These are phyloP conservation scores for Thymallus thymallus DNA, from an alignment of 2,113 vertebrate species.

Conservation along the genomic window DNA sequence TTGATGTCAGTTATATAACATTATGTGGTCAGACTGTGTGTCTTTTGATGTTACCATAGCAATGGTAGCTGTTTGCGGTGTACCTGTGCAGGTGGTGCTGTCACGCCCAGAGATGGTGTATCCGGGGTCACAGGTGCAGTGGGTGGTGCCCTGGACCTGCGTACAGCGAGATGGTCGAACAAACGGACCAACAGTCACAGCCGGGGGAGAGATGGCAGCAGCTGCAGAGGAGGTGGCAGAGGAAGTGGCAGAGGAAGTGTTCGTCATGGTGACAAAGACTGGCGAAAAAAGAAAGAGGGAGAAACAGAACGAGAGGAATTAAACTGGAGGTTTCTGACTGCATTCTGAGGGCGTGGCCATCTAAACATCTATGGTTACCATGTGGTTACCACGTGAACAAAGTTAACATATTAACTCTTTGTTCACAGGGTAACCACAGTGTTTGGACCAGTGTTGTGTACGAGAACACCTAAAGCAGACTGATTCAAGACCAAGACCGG, in stretches of 20 bases:
- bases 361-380: too few species aligned
- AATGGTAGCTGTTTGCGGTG: neutral
- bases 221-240: too few species aligned
- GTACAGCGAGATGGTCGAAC: conserved; percentile 79
- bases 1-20: neutral
- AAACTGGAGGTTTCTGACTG: too few species aligned
- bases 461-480: too few species aligned
- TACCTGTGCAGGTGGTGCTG: conserved; percentile 79
- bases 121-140: conserved; percentile 82
- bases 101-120: conserved; percentile 79
- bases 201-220: conserved; percentile 56
- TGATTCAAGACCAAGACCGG: too few species aligned
- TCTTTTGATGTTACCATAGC: neutral
- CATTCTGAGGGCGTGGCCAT: too few species aligned
- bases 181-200: conserved; percentile 65
- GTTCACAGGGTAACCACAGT: too few species aligned
- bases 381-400: too few species aligned
- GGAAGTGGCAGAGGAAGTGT: conserved; percentile 57
- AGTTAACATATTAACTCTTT: too few species aligned
- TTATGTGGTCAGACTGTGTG: neutral
- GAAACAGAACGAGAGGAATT: too few species aligned
- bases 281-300: conserved; percentile 11
- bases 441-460: too few species aligned
- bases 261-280: conserved; percentile 72
- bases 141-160: conserved; percentile 69